phyloP scores from a whole-genome alignment of 2,113 vertebrate genomes.

The Pholis gunnellus region DNA sequence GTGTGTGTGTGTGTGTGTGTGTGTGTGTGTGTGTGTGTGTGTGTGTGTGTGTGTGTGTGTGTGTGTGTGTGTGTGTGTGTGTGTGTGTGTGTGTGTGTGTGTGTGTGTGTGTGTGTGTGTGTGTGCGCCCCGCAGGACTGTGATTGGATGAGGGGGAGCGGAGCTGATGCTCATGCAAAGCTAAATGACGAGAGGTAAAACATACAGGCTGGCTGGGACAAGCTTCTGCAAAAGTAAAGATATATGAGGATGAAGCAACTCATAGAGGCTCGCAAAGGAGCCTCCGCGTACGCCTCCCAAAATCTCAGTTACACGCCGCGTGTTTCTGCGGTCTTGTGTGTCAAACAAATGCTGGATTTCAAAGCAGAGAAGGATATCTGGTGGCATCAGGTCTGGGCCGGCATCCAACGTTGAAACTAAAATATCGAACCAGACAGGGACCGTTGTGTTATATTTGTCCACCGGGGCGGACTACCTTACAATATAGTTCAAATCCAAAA shows the following conservation, averaged over 20 bases:
- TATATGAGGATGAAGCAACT: neutral
- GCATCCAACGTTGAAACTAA: slow-evolving; percentile 35
- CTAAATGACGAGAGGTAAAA: slow-evolving; percentile 40
- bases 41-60: slow-evolving; percentile 18
- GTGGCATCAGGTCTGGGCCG: slow-evolving; percentile 25
- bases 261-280: neutral
- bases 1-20: neutral
- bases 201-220: neutral
- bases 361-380: slow-evolving; percentile 47
- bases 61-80: slow-evolving; percentile 5
- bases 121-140: slow-evolving; percentile 70
- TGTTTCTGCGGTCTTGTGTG: slow-evolving; percentile 33
- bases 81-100: slow-evolving; percentile 39
- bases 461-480: neutral
- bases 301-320: slow-evolving; percentile 32
- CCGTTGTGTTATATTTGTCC: slow-evolving; percentile 27
- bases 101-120: slow-evolving; percentile 5
- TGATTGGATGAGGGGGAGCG: slow-evolving; percentile 70
- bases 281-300: neutral
- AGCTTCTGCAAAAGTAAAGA: neutral
- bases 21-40: slow-evolving; percentile 37
- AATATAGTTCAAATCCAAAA: neutral
- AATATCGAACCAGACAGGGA: slow-evolving; percentile 16
- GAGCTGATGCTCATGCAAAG: slow-evolving; percentile 10
- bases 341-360: slow-evolving; percentile 52